Base-by-base conservation (phyloP, 2,113 vertebrate species). In the Corvus moneduloides region DNA sequence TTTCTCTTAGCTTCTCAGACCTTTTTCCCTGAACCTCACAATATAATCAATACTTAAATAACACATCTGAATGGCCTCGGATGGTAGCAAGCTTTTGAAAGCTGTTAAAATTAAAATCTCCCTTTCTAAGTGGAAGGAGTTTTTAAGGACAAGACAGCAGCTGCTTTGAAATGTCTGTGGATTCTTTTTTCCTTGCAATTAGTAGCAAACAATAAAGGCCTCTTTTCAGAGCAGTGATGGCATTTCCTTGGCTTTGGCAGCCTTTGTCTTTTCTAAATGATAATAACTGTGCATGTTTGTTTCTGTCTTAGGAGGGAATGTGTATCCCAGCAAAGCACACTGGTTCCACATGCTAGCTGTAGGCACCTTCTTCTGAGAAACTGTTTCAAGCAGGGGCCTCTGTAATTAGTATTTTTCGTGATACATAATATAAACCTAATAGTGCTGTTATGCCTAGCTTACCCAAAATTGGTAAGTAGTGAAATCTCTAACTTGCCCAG, bases 131-230 rank as follows among this genome's bases (percentile, higher is more conserved):
- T 84, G 55, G 73, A 92, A 82, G 49, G 44, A 91, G 85, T 85
- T 96, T 93, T 90, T 96, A 93, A 94, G 77, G 73, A 97, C 63
- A 95, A 97, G 71, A 94, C 74, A 97, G 62, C 78, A 95, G 89
- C 93, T 88, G 89, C 82, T 94, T 90, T 88, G 82, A 89, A 96
- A 92, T 93, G 87, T 41, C 75, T 95, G 26, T 83, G 64, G 82
- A 86, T 97, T 68, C 67, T 94, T 97, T 88, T 92, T 56, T 67
- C 48, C 71, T 89, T 92, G 93, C 84, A 92, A 95, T 97, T 97
- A 97, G 94, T 67, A 96, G 81, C 77, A 95, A 96, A 96, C 93
- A 94, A 93, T 51, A 93, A 87, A 92, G 78, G 48, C 43, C 77
- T 75, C 74, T 89, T 92, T 66, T 92, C 69, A 87, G 80, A 89